Base-by-base conservation (phyloP, 2,888 invertebrate species). In the Meteorus colon region DNA sequence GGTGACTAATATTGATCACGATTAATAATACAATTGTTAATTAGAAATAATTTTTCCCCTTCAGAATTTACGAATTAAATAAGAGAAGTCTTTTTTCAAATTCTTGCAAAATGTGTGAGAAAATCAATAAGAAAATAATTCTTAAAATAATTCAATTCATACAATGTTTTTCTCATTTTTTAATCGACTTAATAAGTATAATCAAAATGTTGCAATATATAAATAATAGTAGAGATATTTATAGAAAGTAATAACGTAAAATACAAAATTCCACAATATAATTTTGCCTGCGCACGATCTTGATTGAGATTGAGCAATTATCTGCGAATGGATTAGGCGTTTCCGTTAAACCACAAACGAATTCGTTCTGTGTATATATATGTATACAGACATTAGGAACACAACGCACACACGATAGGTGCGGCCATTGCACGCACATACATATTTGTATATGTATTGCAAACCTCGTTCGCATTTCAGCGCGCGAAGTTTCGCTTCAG, bases 231-330 rank as follows among this genome's bases (percentile, higher is more conserved):
- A 1, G 1, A 34, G 8, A 6, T 59, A 59, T 59, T 65, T 65
- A 34, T 27, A 45, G 16, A 16, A 27, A 27, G 48, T 67, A 45
- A 67, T 45, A 45, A 37, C 27, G 14, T 19, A 27, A 37, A 16
- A 67, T 67, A 67, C 67, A 27, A 67, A 66, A 67, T 67, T 67
- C 45, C 67, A n/a, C 19, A 67, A 12, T 19, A 27, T 37, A 67
- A 67, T 67, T 34, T 67, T 67, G 45, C 67, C 45, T 16, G 19
- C 34, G 65, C 48, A 48, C 55, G 19, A 70, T 70, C 59, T 70
- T 59, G 69, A 70, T 70, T 68, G 34, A 60, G 45, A 71, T 71
- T 71, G 71, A 71, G 71, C 45, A 62, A 71, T 71, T 71, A 71
- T 41, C 29, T 45, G 27, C 45, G 29, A 62, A 71, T 71, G 31